Percentiles rank a stretch among this genome's conserved stretches.
Conservation (phyloP, 2,113 vertebrate species). For the Montifringilla adamsi region DNA sequence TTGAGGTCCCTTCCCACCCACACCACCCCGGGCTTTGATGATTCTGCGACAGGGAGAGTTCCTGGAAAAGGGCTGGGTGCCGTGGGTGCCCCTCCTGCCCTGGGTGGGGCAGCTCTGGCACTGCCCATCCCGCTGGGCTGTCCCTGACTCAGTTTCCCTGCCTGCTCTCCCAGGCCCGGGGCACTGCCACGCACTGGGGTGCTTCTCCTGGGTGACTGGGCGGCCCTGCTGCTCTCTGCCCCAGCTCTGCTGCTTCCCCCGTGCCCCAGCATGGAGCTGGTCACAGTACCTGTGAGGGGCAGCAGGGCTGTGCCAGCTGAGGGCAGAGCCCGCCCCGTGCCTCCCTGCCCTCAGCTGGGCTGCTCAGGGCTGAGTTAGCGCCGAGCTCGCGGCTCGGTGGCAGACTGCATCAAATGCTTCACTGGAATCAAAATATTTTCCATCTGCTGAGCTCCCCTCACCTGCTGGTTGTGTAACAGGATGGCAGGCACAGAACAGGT, state of each 20-base stretch:
- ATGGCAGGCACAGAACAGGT: not conserved
- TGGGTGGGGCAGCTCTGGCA: not conserved
- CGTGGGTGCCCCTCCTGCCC: not conserved
- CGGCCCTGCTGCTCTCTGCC: not conserved
- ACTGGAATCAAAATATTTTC: not conserved
- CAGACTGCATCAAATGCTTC: not conserved
- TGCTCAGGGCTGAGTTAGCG: not conserved
- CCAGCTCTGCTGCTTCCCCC: not conserved
- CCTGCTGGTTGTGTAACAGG: not conserved
- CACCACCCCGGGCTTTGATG: not conserved
- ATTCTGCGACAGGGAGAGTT: not conserved
- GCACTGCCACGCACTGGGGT: accelerated
- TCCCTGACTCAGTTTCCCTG: accelerated
- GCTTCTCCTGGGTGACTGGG: not conserved
- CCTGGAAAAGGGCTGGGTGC: not conserved
- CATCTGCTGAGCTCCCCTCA: not conserved
- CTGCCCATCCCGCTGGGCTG: accelerated
- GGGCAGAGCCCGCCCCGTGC: not conserved
- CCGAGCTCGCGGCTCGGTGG: not conserved
- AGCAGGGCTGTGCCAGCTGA: not conserved
- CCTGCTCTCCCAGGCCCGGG: accelerated
- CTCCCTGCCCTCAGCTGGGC: not conserved
- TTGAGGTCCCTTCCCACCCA: not conserved
- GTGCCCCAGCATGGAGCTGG: too few species aligned
- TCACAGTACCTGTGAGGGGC: not conserved